Evolutionary conservation across 1,140 invertebrate genomes (phyloP), one percentile per base, ranked within the genome.

Genomic region (Listronotus oregonensis): DNA sequence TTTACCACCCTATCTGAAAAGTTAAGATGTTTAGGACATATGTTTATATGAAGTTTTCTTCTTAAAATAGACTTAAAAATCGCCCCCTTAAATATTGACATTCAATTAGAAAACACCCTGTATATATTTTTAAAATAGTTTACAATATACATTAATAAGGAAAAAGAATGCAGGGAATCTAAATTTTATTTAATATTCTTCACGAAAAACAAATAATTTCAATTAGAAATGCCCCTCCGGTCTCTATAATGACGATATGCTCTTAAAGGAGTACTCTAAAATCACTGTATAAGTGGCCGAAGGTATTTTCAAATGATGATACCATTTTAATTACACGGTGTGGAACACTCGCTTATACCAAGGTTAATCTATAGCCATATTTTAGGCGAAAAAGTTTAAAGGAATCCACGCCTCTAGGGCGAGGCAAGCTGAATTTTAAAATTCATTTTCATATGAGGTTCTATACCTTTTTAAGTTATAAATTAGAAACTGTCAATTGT

Each of bases 301-400:
- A 40, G 47, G 15, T 40, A 44, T 66, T 67, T 62, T 51, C 49
- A 69, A 72, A 69, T 72, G 70, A 72, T 72, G 70, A 72, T 72
- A 69, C 61, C 64, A 64, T 71, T 71, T 71, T 71, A 71, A 71
- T 71, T 71, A 71, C 66, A 69, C 32, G 56, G 56, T 65, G 46
- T n/a, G 44, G 40, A 15, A 54, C 10, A 46, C 43, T 46, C 43
- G 11, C 43, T 46, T 46, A 17, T 17, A n/a, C 47, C 47, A 50
- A 50, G 47, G 47, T 50, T 50, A 50, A 50, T 50, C 47, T 27
- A 21, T 14, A 21, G 8, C 31, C 47, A 50, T 31, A 31, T 50
- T 50, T 50, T 50, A 50, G 31, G 12, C 17, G 10, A 21, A 27
- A 31, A 50, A 50, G 6, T 32, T 18, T 50, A n/a, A 50, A 50